Percentiles rank a stretch among this genome's conserved stretches.
Evolutionary conservation across 2,888 invertebrate species (phyloP).

Genomic region (Chalcosyrphus nemorum): DNA sequence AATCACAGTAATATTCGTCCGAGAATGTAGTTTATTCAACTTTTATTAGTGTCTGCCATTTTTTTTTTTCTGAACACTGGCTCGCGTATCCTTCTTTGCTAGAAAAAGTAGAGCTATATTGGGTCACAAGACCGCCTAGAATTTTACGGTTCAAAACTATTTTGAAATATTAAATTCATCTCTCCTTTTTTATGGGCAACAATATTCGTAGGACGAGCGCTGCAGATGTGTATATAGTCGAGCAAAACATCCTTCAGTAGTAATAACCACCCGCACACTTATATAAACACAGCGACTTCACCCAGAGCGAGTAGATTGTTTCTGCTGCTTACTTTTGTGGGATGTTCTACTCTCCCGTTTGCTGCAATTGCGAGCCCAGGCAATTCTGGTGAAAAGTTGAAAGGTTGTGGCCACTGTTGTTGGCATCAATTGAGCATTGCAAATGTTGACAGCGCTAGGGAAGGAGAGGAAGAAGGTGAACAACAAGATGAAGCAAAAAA

Average conservation of each 20-base stretch:
- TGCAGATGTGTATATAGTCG: not conserved
- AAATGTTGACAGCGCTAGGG: not conserved
- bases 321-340: not conserved
- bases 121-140: constrained; percentile 3
- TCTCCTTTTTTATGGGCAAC: not conserved
- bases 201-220: not conserved
- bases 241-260: not conserved
- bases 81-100: not conserved
- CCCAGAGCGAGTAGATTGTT: not conserved
- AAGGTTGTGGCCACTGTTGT: not conserved
- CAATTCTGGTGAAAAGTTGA: constrained; percentile 9
- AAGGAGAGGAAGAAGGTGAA: not conserved
- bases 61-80: not conserved
- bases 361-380: not conserved
- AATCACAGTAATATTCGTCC: not conserved
- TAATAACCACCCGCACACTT: not conserved
- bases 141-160: constrained; percentile 16
- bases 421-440: constrained; percentile 21
- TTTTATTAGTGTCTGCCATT: not conserved
- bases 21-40: not conserved
- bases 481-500: not conserved
- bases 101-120: not conserved
- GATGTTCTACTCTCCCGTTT: not conserved
- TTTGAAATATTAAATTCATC: constrained; percentile 29
- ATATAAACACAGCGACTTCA: not conserved